Conservation (phyloP, 2,113 vertebrate genomes). For the Pseudolaguvia tuberculata region DNA sequence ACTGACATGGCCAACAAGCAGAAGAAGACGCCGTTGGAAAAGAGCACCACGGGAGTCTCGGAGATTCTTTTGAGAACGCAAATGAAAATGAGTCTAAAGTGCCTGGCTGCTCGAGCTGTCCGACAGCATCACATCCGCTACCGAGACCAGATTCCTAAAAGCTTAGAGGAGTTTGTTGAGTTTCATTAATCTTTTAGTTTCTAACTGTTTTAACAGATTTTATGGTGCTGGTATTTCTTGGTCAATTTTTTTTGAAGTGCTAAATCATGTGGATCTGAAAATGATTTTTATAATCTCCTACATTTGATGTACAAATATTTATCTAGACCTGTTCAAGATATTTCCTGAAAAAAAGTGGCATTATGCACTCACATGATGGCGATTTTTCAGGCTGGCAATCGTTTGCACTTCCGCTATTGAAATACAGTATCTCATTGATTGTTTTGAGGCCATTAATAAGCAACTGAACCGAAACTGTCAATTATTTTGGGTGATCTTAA, state of each 20-base stretch:
- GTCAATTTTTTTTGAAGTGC: slow-evolving; percentile 18
- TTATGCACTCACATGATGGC: background rate
- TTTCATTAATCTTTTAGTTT: slow-evolving; percentile 75
- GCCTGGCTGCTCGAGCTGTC: slow-evolving; percentile 94
- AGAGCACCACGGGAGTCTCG: slow-evolving; percentile 92
- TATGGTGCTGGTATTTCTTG: slow-evolving; percentile 43
- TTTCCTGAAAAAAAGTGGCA: background rate
- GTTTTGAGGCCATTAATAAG: background rate
- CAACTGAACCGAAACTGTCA: background rate
- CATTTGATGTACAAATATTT: background rate
- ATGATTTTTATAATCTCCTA: background rate
- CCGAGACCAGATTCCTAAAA: slow-evolving; percentile 93
- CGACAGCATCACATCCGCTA: slow-evolving; percentile 87
- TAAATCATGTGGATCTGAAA: background rate
- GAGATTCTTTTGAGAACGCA: slow-evolving; percentile 98
- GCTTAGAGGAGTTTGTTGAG: slow-evolving; percentile 94
- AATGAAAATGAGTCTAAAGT: slow-evolving; percentile 99
- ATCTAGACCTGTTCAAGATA: background rate
- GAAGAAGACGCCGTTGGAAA: slow-evolving; percentile 94
- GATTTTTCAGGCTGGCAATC: background rate
- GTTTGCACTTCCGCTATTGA: slow-evolving; percentile 12
- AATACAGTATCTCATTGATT: background rate
- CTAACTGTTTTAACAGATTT: slow-evolving; percentile 15
- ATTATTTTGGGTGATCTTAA: background rate
- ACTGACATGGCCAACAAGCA: slow-evolving; percentile 97